phyloP scores from a whole-genome alignment of 2,888 invertebrate genomes.

The Dicycla oo region DNA sequence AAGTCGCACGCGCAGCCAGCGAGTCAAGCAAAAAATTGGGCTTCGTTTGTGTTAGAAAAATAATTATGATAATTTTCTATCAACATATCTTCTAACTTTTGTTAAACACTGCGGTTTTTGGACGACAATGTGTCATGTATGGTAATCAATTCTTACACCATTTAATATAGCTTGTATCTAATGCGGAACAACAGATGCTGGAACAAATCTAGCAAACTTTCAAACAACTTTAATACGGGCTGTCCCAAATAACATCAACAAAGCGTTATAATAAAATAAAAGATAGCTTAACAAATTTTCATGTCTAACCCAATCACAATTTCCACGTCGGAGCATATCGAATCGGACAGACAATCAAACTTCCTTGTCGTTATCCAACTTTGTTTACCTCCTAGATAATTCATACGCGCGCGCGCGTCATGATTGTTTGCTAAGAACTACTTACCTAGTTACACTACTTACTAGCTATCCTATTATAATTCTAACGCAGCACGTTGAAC shows the following conservation, averaged over 20 bases:
- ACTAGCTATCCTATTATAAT: slow-evolving; percentile 71
- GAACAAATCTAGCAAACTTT: slow-evolving; percentile 40
- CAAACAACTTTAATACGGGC: slow-evolving; percentile 29
- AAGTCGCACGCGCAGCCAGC: slow-evolving; percentile 62
- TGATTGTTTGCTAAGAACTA: slow-evolving; percentile 62
- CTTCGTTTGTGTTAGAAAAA: slow-evolving; percentile 50
- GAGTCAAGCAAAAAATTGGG: slow-evolving; percentile 62
- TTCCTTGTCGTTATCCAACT: slow-evolving; percentile 49
- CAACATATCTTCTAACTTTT: slow-evolving; percentile 40
- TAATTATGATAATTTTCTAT: slow-evolving; percentile 61
- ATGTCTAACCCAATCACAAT: slow-evolving; percentile 52
- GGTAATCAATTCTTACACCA: neutral
- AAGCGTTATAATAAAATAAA: slow-evolving; percentile 20
- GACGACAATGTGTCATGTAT: slow-evolving; percentile 18
- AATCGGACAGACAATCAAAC: slow-evolving; percentile 41
- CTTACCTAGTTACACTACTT: slow-evolving; percentile 62
- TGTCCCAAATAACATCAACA: slow-evolving; percentile 28
- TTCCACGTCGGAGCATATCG: slow-evolving; percentile 31
- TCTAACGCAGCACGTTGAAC: slow-evolving; percentile 70
- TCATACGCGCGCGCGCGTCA: slow-evolving; percentile 41
- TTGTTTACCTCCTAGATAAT: slow-evolving; percentile 59
- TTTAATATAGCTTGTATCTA: slow-evolving; percentile 16
- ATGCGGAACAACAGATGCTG: slow-evolving; percentile 19
- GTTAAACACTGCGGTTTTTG: slow-evolving; percentile 28
- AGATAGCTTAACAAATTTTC: slow-evolving; percentile 40